Evolutionary conservation across 2,797 vertebrate genomes (phyloP).

Genomic region (Karalla daura): DNA sequence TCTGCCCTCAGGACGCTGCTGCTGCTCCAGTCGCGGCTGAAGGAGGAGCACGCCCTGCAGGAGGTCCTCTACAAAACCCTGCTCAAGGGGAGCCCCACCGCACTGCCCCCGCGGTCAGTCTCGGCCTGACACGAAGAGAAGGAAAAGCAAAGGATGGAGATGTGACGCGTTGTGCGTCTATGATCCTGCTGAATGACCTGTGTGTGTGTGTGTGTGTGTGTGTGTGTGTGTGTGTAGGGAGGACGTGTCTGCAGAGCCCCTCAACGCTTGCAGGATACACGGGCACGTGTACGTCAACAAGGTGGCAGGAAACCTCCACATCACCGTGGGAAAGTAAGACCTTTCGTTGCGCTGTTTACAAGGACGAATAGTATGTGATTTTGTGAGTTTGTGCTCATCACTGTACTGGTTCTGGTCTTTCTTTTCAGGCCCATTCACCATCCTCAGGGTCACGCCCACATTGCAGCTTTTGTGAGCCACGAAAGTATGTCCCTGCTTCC

Average conservation of each 20-base stretch:
- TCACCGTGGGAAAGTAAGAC: conserved; percentile 98
- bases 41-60: conserved; percentile 95
- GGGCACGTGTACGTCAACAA: conserved; percentile 97
- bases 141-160: too few relatives aligned
- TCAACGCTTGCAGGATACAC: conserved; percentile 92
- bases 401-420: too few relatives aligned
- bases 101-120: conserved; percentile 83
- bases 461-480: conserved; percentile 96
- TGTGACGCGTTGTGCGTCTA: too few relatives aligned
- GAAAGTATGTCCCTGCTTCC: conserved; percentile 88
- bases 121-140: too few relatives aligned
- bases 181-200: too few relatives aligned
- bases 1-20: conserved; percentile 86
- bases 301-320: conserved; percentile 98
- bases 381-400: too few relatives aligned
- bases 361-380: too few relatives aligned
- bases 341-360: too few relatives aligned
- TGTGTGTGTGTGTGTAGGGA: conserved; percentile 80
- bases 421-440: conserved; percentile 91
- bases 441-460: conserved; percentile 95
- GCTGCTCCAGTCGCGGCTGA: conserved; percentile 88
- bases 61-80: conserved; percentile 95
- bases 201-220: too few relatives aligned
- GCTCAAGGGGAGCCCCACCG: conserved; percentile 90
- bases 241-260: conserved; percentile 82